Evolutionary conservation across 2,888 invertebrate genomes (phyloP), one percentile per base, ranked within the genome.

Genomic region (Nycteola revayana): DNA sequence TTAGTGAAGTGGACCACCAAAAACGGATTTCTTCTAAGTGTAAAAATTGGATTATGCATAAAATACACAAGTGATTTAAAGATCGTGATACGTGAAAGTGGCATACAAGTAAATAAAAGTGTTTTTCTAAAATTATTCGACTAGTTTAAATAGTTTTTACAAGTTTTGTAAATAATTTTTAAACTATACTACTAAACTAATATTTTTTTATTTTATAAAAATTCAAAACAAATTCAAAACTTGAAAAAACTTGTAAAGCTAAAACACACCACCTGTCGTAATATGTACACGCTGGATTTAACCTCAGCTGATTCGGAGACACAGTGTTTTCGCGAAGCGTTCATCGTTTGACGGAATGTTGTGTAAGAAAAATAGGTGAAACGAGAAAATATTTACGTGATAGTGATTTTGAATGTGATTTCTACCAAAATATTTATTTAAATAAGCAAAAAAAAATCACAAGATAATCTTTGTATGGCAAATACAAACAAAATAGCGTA

Each of bases 1-100:
- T 7, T 21, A 76, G 87, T 87, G 87, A 72, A 84, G 87, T 87
- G 84, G 61, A 77, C 68, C 63, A 63, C 69, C 66, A 63, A 66
- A 65, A 73, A 78, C 76, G 83, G 85, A 84, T 85, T 85, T 75
- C 74, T 63, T 61, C 48, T 49, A 66, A 72, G 75, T 82, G 78
- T 65, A 60, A 71, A 73, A 63, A 64, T 72, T 76, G 78, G 80
- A 81, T 81, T 72, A 72, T 78, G 72, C 61, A 65, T 54, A 64
- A 57, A 66, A 62, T 63, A 49, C 56, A 63, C 57, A 53, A 75
- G 75, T 73, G 67, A 64, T 56, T 47, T 45, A 53, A 54, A 58
- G 67, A 71, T 59, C 51, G 58, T 64, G 58, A 63, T 57, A 56
- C 74, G 77, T 77, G 74, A 71, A 64, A 75, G 74, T 76, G 75